These are phyloP conservation scores for Gymnocheta viridis DNA, from an alignment of 2,888 invertebrate species.

Conservation along the genomic window DNA sequence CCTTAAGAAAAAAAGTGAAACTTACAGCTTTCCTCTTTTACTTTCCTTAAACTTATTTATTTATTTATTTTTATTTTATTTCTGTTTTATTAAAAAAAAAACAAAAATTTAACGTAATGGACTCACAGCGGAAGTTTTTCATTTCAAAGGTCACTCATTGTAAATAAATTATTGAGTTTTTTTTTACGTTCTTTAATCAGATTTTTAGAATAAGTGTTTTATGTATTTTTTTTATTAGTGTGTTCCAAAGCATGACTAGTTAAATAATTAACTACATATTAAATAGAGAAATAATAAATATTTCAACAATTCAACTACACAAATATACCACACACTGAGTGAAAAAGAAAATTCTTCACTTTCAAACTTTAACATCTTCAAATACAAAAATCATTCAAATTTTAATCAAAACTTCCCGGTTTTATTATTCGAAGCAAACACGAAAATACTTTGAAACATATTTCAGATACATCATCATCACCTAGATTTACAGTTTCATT, in stretches of 20 bases:
- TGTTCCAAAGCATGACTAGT: constrained; percentile 49
- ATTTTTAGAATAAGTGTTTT: neutral
- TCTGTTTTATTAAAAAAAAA: constrained; percentile 65
- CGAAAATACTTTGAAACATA: too few relatives aligned
- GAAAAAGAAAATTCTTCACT: neutral
- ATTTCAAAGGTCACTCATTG: constrained; percentile 69
- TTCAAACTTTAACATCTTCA: neutral
- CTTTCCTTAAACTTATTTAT: too few relatives aligned
- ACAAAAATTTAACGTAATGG: constrained; percentile 44
- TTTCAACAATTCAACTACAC: constrained; percentile 55
- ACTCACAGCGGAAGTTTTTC: constrained; percentile 62
- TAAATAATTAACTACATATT: neutral
- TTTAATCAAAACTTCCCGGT: neutral
- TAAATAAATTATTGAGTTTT: constrained; percentile 48
- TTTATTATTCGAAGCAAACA: too few relatives aligned
- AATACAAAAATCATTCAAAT: too few relatives aligned
- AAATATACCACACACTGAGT: constrained; percentile 16
- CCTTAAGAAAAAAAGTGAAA: constrained; percentile 12
- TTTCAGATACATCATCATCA: neutral
- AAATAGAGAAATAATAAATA: constrained; percentile 49
- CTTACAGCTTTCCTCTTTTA: constrained; percentile 24
- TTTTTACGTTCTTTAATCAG: neutral
- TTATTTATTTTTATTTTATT: constrained; percentile 64
- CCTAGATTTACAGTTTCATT: neutral
- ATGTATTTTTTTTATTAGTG: constrained; percentile 7